These are phyloP conservation scores for Styela clava DNA, from an alignment of 23 tunicate genomes.

Conservation along the genomic window DNA sequence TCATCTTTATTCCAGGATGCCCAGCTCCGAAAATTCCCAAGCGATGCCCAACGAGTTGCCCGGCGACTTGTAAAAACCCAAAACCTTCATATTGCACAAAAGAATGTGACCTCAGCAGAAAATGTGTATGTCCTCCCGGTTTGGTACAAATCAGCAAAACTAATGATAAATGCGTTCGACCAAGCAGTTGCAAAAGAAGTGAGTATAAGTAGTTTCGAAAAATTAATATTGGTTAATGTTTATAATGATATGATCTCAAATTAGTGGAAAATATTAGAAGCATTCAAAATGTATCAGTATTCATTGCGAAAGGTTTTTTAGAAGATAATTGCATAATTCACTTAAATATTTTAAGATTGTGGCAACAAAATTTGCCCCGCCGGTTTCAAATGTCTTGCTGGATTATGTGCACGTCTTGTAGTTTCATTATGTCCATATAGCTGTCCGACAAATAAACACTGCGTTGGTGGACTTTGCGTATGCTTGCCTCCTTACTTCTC, in stretches of 20 bases:
- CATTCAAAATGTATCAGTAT: no score
- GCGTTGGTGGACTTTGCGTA: background rate
- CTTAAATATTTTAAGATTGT: background rate
- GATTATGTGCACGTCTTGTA: background rate
- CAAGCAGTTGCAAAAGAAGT: background rate
- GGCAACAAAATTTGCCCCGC: background rate
- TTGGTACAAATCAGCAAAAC: conserved; percentile 3
- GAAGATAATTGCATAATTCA: no score
- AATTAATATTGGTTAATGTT: no score
- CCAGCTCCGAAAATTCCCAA: conserved; percentile 1
- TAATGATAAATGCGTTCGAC: background rate
- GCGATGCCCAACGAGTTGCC: conserved; percentile 9
- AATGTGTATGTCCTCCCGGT: background rate
- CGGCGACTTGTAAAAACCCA: background rate
- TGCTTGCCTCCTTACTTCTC: background rate
- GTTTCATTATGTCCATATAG: background rate
- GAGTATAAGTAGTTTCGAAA: no score
- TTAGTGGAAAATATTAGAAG: no score
- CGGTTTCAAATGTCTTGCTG: background rate
- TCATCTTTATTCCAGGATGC: no score
- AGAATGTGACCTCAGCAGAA: background rate
- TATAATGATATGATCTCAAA: no score
- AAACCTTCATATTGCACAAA: background rate
- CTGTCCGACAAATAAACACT: background rate
- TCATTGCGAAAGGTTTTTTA: no score